A percentile compares a stretch with the other conserved stretches of the same genome.
phyloP scores from a whole-genome alignment of 2,888 invertebrate species.

The Lymantria dispar region DNA sequence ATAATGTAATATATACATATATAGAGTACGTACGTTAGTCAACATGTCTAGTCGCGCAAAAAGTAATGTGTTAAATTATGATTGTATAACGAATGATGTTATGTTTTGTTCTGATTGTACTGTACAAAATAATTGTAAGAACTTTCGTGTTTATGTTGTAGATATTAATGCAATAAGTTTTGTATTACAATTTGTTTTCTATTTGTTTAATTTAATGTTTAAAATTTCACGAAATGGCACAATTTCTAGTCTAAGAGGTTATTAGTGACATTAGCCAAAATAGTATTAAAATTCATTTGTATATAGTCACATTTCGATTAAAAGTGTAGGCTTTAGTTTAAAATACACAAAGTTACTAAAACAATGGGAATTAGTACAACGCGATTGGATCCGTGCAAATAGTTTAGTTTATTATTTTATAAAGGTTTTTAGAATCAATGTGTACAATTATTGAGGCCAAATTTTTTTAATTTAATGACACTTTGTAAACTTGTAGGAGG shows the following conservation, averaged over 20 bases:
- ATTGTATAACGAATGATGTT: slow-evolving; percentile 51
- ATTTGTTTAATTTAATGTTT: slow-evolving; percentile 32
- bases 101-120: slow-evolving; percentile 50
- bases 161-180: slow-evolving; percentile 41
- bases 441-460: slow-evolving; percentile 31
- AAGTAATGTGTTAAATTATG: slow-evolving; percentile 38
- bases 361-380: slow-evolving; percentile 68
- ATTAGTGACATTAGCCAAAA: slow-evolving; percentile 80
- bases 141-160: slow-evolving; percentile 53
- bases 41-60: slow-evolving; percentile 36
- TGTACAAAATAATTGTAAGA: slow-evolving; percentile 76
- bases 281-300: slow-evolving; percentile 71
- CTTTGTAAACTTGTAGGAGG: slow-evolving; percentile 21
- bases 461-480: slow-evolving; percentile 21
- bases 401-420: not conserved
- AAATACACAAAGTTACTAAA: slow-evolving; percentile 57
- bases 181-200: slow-evolving; percentile 31
- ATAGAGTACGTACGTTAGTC: too few species aligned
- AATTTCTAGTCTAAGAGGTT: slow-evolving; percentile 71
- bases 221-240: slow-evolving; percentile 68
- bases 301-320: slow-evolving; percentile 71
- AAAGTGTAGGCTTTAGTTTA: slow-evolving; percentile 56
- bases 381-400: slow-evolving; percentile 58
- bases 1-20: too few species aligned
- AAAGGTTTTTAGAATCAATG: not conserved